These are phyloP conservation scores for Enteromius mattozi DNA, from an alignment of 2,797 vertebrate species.

Conservation along the genomic window DNA sequence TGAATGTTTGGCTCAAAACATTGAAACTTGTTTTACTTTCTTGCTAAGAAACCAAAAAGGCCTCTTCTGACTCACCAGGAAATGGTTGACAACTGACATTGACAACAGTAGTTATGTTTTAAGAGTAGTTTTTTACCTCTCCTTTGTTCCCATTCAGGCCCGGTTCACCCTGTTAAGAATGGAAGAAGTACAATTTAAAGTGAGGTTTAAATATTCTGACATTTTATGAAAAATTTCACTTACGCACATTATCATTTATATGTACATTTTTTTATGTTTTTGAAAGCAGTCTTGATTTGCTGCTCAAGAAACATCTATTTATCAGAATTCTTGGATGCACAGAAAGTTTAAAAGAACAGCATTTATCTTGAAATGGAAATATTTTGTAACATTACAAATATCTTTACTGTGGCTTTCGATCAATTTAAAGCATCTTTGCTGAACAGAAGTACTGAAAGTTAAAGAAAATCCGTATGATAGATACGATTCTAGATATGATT, in stretches of 20 bases:
- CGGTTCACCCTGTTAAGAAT: constrained; percentile 61
- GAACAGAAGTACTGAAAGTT: background rate
- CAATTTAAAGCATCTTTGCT: background rate
- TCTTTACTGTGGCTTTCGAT: background rate
- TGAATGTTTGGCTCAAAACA: background rate
- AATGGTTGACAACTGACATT: constrained; percentile 16
- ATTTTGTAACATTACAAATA: background rate
- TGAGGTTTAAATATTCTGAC: background rate
- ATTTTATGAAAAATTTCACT: background rate
- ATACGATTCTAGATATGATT: background rate
- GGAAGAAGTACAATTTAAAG: background rate
- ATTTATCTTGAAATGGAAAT: background rate
- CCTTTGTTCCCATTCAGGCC: constrained; percentile 68
- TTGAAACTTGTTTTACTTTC: background rate
- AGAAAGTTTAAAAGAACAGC: background rate
- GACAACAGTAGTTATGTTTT: background rate
- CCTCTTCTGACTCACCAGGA: constrained; percentile 34
- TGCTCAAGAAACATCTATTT: background rate
- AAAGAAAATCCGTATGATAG: background rate
- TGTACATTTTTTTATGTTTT: background rate
- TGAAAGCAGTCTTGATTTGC: background rate
- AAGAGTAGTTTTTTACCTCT: constrained; percentile 61
- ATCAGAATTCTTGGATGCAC: background rate
- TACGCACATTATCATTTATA: background rate
- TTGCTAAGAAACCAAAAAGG: constrained; percentile 16